These are phyloP conservation scores for Datnioides undecimradiatus DNA, from an alignment of 2,113 vertebrate genomes.

Conservation along the genomic window DNA sequence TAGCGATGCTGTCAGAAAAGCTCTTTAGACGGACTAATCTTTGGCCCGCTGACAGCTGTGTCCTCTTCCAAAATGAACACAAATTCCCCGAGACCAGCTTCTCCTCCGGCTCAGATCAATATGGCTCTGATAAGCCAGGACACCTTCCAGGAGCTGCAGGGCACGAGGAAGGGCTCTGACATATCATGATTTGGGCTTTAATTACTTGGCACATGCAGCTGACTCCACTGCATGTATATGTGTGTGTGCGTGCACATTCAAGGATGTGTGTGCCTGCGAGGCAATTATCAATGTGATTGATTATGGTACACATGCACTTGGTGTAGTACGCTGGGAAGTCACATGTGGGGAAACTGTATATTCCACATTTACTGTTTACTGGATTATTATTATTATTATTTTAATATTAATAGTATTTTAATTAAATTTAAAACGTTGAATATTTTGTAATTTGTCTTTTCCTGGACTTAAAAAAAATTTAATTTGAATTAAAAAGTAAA, in stretches of 20 bases:
- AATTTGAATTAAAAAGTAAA: too few relatives aligned
- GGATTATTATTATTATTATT: too few relatives aligned
- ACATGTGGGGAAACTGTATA: neutral
- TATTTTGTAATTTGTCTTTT: too few relatives aligned
- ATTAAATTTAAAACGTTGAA: too few relatives aligned
- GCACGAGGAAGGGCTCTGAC: slow-evolving; percentile 57
- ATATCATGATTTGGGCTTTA: slow-evolving; percentile 77
- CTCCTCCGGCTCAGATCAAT: slow-evolving; percentile 82
- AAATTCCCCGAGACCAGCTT: slow-evolving; percentile 70
- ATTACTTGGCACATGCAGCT: slow-evolving; percentile 74
- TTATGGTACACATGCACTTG: neutral
- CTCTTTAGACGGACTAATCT: slow-evolving; percentile 72
- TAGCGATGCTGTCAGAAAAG: slow-evolving; percentile 60
- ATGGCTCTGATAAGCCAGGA: slow-evolving; percentile 80
- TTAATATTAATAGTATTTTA: too few relatives aligned
- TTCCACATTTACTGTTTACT: too few relatives aligned
- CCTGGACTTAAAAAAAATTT: too few relatives aligned
- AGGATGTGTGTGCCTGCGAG: slow-evolving; percentile 17
- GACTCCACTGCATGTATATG: slow-evolving; percentile 40
- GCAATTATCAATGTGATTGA: slow-evolving; percentile 31
- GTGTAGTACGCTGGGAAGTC: neutral
- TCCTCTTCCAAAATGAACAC: slow-evolving; percentile 75
- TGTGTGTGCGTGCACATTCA: neutral
- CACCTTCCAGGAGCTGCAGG: slow-evolving; percentile 69
- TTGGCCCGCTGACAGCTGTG: slow-evolving; percentile 64